Percentiles rank a stretch among this genome's conserved stretches.
phyloP scores from a whole-genome alignment of 2,113 vertebrate genomes.

The Natator depressus region DNA sequence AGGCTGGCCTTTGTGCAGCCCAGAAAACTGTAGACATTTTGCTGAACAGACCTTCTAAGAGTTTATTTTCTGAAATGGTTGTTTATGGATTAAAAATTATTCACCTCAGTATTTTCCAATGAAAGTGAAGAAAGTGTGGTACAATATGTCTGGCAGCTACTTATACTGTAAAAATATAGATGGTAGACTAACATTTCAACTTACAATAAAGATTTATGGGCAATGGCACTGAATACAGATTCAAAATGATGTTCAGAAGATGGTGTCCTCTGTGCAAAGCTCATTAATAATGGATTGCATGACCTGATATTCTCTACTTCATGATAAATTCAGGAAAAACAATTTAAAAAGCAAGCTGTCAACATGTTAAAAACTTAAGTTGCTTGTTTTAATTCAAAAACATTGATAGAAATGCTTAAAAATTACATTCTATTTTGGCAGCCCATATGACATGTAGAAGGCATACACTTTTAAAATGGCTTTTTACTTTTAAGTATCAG shows the following conservation, averaged over 20 bases:
- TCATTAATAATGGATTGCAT: not conserved
- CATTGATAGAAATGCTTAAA: not conserved
- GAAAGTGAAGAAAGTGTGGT: not conserved
- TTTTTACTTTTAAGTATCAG: not conserved
- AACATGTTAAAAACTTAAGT: not conserved
- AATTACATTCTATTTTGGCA: not conserved
- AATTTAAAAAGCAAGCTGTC: not conserved
- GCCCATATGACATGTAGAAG: not conserved
- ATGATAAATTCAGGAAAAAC: not conserved
- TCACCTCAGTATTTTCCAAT: not conserved
- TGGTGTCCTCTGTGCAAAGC: not conserved
- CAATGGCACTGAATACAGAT: not conserved
- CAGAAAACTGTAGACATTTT: not conserved
- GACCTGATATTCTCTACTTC: not conserved
- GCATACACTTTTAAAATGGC: not conserved
- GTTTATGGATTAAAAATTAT: not conserved
- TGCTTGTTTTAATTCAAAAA: not conserved
- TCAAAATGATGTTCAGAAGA: not conserved
- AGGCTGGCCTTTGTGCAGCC: not conserved
- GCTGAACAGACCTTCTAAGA: not conserved
- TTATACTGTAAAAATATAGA: not conserved
- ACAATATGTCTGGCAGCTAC: no score
- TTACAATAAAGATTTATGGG: not conserved
- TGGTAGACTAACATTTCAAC: not conserved
- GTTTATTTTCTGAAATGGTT: not conserved